A percentile compares a stretch with the other conserved stretches of the same genome.
Evolutionary conservation across 1,140 invertebrate species (phyloP).

Genomic region (Pogonomyrmex barbatus): DNA sequence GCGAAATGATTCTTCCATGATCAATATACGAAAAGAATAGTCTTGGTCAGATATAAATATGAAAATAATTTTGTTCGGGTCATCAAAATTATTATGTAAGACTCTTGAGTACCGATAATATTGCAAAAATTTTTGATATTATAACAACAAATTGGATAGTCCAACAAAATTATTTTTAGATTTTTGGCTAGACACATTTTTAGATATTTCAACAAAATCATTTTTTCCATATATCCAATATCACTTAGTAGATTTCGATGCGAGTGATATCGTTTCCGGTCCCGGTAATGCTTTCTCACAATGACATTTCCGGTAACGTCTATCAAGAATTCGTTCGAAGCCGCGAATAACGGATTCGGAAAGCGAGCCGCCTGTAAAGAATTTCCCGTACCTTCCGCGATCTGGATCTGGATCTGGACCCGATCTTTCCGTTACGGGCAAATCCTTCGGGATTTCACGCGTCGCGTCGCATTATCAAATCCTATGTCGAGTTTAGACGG

Average conservation of each 20-base stretch:
- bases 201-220: no score
- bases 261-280: neutral
- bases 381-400: neutral
- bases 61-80: no score
- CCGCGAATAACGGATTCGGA: neutral
- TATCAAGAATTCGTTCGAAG: neutral
- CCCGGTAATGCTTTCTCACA: conserved; percentile 26
- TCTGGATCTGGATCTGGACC: conserved; percentile 45
- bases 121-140: no score
- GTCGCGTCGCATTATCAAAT: conserved; percentile 80
- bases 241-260: neutral
- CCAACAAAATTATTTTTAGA: no score
- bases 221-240: neutral
- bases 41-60: no score
- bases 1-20: no score
- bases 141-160: no score
- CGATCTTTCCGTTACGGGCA: conserved; percentile 64
- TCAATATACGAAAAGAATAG: neutral
- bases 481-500: conserved; percentile 77
- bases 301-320: neutral
- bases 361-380: conserved; percentile 27
- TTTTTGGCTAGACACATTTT: no score
- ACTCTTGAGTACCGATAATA: no score
- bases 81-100: no score
- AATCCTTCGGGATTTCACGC: conserved; percentile 80